Evolutionary conservation across 30 jellyfish, hydroid and myxozoan species (phyloP).

Genomic region (Aurelia coerulea): DNA sequence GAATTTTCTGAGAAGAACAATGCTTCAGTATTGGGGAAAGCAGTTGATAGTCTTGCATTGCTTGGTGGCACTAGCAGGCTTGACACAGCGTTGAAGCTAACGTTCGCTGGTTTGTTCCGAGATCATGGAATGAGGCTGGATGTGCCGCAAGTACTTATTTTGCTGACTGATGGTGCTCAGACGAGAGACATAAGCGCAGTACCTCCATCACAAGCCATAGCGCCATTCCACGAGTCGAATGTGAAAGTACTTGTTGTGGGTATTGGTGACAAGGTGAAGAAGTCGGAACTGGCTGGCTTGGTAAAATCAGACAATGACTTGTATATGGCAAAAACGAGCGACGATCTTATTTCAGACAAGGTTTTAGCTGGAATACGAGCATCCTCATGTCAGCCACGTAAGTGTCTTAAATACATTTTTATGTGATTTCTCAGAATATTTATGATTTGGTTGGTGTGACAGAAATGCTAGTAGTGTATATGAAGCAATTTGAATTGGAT

Average conservation of each 20-base stretch:
- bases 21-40: slow-evolving; percentile 25
- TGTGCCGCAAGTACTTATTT: slow-evolving; percentile 49
- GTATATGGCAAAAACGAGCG: background rate
- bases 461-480: no score
- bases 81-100: slow-evolving; percentile 47
- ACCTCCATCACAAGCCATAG: slow-evolving; percentile 19
- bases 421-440: no score
- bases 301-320: background rate
- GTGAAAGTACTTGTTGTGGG: slow-evolving; percentile 20
- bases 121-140: slow-evolving; percentile 51
- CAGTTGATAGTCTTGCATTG: slow-evolving; percentile 37
- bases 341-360: slow-evolving; percentile 9
- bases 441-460: no score
- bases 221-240: slow-evolving; percentile 32
- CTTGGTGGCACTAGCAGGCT: slow-evolving; percentile 30
- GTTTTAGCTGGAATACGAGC: background rate
- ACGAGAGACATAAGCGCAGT: slow-evolving; percentile 29
- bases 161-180: slow-evolving; percentile 54
- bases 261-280: slow-evolving; percentile 5
- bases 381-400: background rate
- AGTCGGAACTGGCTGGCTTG: background rate
- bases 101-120: slow-evolving; percentile 39
- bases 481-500: no score
- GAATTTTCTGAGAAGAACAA: slow-evolving; percentile 15
- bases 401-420: background rate